These are phyloP conservation scores for Therioaphis trifolii DNA, from an alignment of 2,888 invertebrate genomes.

Conservation along the genomic window DNA sequence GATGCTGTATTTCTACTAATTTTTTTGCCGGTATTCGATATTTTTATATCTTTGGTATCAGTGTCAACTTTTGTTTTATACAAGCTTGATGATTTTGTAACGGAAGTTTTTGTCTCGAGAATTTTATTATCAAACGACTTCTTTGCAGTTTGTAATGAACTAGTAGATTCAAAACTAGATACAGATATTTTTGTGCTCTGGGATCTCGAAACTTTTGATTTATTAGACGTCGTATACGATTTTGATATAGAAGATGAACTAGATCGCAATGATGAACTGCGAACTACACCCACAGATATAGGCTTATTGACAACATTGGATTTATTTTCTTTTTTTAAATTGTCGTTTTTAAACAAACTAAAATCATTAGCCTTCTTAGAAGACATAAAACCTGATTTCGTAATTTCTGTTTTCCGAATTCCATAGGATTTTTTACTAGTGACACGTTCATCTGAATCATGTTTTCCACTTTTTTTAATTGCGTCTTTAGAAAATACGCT, in stretches of 20 bases:
- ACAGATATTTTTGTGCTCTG: slow-evolving; percentile 14
- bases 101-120: neutral
- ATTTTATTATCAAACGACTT: neutral
- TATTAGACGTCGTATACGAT: neutral
- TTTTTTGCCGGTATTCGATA: neutral
- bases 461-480: too few species aligned
- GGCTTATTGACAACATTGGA: too few species aligned
- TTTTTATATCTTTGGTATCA: neutral
- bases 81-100: neutral
- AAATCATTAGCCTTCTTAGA: neutral
- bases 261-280: slow-evolving; percentile 28
- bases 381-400: slow-evolving; percentile 1
- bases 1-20: neutral
- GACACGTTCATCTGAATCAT: neutral
- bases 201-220: slow-evolving; percentile 24
- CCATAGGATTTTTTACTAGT: neutral
- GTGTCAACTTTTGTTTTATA: neutral
- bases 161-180: neutral
- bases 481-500: too few species aligned
- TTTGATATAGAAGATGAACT: neutral
- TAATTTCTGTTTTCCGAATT: slow-evolving; percentile 25
- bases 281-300: neutral
- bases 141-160: neutral
- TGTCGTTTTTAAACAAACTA: neutral
- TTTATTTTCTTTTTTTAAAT: neutral